Evolutionary conservation across 2,888 invertebrate species (phyloP), one percentile per base, ranked within the genome.

Genomic region (Cacoxenus indagator): DNA sequence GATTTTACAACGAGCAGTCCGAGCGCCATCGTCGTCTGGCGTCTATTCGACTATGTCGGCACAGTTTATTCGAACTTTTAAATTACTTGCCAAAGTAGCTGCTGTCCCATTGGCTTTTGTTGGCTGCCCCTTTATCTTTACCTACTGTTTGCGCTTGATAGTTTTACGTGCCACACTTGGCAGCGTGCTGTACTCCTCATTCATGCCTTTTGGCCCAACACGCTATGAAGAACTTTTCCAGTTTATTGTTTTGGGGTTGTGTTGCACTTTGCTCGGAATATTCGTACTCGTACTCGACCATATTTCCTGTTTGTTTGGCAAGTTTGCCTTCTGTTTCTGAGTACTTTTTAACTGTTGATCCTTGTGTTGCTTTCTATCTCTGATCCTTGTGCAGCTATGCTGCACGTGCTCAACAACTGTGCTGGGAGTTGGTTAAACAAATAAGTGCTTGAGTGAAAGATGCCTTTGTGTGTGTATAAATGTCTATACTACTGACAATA

Each of bases 11-110:
- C n/a, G n/a, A n/a, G n/a, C n/a, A n/a, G n/a, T n/a, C n/a, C n/a
- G n/a, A n/a, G n/a, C n/a, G n/a, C n/a, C n/a, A n/a, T n/a, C n/a
- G n/a, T n/a, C n/a, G n/a, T n/a, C n/a, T n/a, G n/a, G n/a, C n/a
- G n/a, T n/a, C n/a, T n/a, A n/a, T n/a, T n/a, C n/a, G n/a, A n/a
- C n/a, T n/a, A n/a, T n/a, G n/a, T n/a, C n/a, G n/a, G n/a, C n/a
- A n/a, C n/a, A n/a, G 51, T 48, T 19, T 29, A 26, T 3, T 57
- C 27, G 77, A 70, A 78, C 76, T 78, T 77, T 78, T 73, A 81
- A 82, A 77, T 77, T 76, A 76, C 82, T 81, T 75, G 62, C 46
- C 22, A 55, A 14, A 24, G 26, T 55, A 19, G 48, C 19, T 48
- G 57, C 55, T 22, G 54, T 51, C 14, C 59, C 67, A 69, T 68